These are phyloP conservation scores for Zelleria hepariella DNA, from an alignment of 2,888 invertebrate species.

Conservation along the genomic window DNA sequence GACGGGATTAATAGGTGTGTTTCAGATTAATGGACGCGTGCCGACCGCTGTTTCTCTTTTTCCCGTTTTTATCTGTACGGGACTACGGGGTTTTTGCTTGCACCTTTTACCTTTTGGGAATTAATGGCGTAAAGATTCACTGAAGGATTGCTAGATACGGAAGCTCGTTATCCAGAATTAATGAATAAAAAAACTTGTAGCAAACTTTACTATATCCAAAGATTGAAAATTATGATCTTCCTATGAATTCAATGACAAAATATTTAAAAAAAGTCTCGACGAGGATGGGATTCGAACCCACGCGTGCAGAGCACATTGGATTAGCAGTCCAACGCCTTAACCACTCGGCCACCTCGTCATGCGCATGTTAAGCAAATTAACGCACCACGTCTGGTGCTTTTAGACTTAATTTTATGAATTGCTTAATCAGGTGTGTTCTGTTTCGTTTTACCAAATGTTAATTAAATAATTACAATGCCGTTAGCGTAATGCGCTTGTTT, in stretches of 20 bases:
- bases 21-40: not conserved
- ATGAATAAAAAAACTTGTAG: not conserved
- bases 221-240: not conserved
- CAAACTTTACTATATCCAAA: too few relatives aligned
- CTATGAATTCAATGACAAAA: not conserved
- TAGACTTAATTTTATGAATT: not conserved
- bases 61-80: not conserved
- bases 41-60: not conserved
- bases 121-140: too few relatives aligned
- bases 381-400: not conserved
- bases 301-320: constrained; percentile 89
- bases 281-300: constrained; percentile 88
- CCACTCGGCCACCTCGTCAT: constrained; percentile 27
- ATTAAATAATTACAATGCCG: not conserved
- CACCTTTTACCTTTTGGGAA: too few relatives aligned
- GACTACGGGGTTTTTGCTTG: not conserved
- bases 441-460: not conserved
- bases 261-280: constrained; percentile 46
- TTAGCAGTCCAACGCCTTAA: constrained; percentile 48
- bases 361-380: not conserved
- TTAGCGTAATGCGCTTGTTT: not conserved
- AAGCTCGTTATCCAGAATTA: too few relatives aligned
- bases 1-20: not conserved
- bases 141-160: too few relatives aligned
- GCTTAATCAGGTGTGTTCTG: not conserved